Evolutionary conservation across 2,888 invertebrate species (phyloP), one percentile per base, ranked within the genome.

Genomic region (Sthenelais limicola): DNA sequence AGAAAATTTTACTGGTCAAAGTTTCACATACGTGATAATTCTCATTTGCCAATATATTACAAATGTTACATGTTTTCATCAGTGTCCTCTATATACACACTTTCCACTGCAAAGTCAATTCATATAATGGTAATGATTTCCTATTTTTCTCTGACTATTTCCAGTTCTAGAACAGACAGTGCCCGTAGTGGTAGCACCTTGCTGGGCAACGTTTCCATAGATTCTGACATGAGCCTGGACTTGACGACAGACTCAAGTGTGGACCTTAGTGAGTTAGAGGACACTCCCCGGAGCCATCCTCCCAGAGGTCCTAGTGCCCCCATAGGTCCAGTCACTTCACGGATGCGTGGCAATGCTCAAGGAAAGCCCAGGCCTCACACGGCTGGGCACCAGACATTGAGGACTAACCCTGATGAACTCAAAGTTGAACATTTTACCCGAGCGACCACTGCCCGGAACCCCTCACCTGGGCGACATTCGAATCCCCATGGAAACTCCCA

Each of bases 121-220:
- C n/a, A n/a, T n/a, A n/a, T n/a, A n/a, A n/a, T n/a, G n/a, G n/a
- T n/a, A n/a, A n/a, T n/a, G n/a, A n/a, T n/a, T n/a, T n/a, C n/a
- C n/a, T n/a, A n/a, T n/a, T 52, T 24, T 2, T 15, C 52, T n/a
- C 52, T 56, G 3, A 28, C 21, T 52, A 3, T 28, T 67, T 28
- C 9, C 67, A 67, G 49, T 28, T 12, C 18, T 12, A 67, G 30
- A 32, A n/a, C 7, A 30, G 58, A 43, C 47, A 71, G 58, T 21
- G 28, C 24, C 12, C 43, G 72, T 24, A 68, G 71, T 21, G 49
- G 58, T 38, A 78, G 75, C 49, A 79, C 77, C 38, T 75, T 85
- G 49, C 76, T 85, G 56, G 80, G 80, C 7, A 85, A 85, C 74
- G 85, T 85, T 32, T 81, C 81, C 73, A 83, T 85, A 18, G 84